Evolutionary conservation across 2,888 invertebrate species (phyloP).

Genomic region (Notodonta ziczac): DNA sequence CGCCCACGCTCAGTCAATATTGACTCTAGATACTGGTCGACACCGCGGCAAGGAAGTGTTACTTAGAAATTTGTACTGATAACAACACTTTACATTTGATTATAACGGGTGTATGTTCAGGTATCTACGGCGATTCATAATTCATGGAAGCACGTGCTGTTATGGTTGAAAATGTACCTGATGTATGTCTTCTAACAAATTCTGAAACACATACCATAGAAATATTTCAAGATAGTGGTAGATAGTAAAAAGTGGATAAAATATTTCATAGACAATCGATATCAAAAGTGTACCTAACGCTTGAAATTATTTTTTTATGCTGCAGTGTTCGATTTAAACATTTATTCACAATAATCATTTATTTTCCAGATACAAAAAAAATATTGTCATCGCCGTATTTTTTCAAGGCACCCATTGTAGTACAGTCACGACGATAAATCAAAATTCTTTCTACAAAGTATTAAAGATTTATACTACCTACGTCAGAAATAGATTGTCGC

Average conservation of each 20-base stretch:
- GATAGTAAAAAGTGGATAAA: no score
- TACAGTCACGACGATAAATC: slow-evolving; percentile 39
- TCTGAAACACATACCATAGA: neutral
- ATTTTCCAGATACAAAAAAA: neutral
- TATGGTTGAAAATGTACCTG: slow-evolving; percentile 12
- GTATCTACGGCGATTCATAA: slow-evolving; percentile 28
- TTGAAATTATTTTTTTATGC: no score
- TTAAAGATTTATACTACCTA: slow-evolving; percentile 53
- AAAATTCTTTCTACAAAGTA: slow-evolving; percentile 43
- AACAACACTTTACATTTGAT: slow-evolving; percentile 64
- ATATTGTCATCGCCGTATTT: slow-evolving; percentile 6
- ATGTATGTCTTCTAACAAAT: neutral
- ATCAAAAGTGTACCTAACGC: no score
- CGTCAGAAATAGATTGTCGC: slow-evolving; percentile 49
- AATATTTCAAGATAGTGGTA: no score
- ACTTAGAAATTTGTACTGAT: slow-evolving; percentile 76
- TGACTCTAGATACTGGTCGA: slow-evolving; percentile 66
- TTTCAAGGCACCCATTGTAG: slow-evolving; percentile 26
- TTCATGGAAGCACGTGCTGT: slow-evolving; percentile 23
- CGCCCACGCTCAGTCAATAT: slow-evolving; percentile 80
- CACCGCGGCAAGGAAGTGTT: slow-evolving; percentile 66
- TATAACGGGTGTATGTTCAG: slow-evolving; percentile 37
- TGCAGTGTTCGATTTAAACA: neutral
- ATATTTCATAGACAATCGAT: no score
- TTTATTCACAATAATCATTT: neutral